Base-by-base conservation (phyloP, 1,140 invertebrate genomes). In the Temnothorax curvispinosus region DNA sequence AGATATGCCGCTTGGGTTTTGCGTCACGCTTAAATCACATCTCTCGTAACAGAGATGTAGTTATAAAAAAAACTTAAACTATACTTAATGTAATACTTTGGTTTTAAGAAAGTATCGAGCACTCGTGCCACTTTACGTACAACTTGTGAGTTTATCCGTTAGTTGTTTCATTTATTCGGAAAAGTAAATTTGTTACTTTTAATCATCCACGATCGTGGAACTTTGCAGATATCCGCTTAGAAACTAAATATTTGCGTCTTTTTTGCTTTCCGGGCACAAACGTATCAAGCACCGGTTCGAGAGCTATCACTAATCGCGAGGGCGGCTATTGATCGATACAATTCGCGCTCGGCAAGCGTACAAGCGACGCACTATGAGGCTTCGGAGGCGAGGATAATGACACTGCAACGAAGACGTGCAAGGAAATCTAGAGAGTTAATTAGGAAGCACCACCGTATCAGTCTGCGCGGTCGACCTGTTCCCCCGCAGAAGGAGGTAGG, bases 381-480 rank as follows among this genome's bases (percentile, higher is more conserved):
- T 80, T 41, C 13, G 21, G 62, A 38, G 38, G 41, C 50, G 64
- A 86, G 76, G 82, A 90, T 90, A 90, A 90, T 88, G 86, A 90
- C 82, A 88, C 58, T 86, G 89, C 41, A 74, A 90, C 80, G 89
- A 77, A 54, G 76, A 72, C 86, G 87, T 88, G 89, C 65, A 56
- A 88, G 76, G 89, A 90, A 90, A 90, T 90, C 86, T 65, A 86
- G 89, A 90, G 89, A 90, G 89, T 90, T 90, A 90, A 90, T 90
- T 90, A 90, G 89, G 87, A 90, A 90, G 89, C 87, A 88, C 86
- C 81, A 64, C 81, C 81, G 86, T 90, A 90, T 90, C 89, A 90
- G 78, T 74, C 89, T 71, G 27, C 64, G 77, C 62, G 69, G 81
- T 89, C 88, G 87, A 87, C 62, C 47, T 44, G 44, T 58, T 69